These are phyloP conservation scores for Heliconius ismenius DNA, from an alignment of 2,888 invertebrate species.

Conservation along the genomic window DNA sequence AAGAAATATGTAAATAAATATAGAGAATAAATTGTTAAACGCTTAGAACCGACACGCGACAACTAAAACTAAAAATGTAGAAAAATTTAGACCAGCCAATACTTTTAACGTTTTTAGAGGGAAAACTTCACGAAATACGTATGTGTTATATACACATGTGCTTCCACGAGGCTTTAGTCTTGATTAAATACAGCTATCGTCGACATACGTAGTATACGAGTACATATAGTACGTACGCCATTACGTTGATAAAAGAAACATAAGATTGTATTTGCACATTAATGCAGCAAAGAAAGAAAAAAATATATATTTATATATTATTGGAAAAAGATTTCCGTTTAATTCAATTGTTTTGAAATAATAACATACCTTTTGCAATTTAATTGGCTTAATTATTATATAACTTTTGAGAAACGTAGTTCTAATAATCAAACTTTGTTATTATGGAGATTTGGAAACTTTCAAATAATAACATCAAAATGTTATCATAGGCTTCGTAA, in stretches of 20 bases:
- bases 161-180: conserved; percentile 10
- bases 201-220: neutral
- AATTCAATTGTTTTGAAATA: no score
- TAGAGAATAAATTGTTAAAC: neutral
- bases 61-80: neutral
- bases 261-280: neutral
- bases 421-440: no score
- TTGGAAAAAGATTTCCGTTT: no score
- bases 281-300: neutral
- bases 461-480: no score
- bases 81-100: neutral
- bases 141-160: neutral
- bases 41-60: neutral
- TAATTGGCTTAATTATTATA: no score
- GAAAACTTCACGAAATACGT: conserved; percentile 2
- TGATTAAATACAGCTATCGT: conserved; percentile 20
- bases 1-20: no score
- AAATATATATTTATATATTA: no score
- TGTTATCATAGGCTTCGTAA: no score
- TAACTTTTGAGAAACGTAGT: no score
- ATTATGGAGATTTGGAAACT: no score
- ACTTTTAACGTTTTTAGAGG: conserved; percentile 21
- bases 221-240: neutral
- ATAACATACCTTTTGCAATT: no score
- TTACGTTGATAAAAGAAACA: conserved; percentile 9